phyloP scores from a whole-genome alignment of 2,113 vertebrate genomes.

The Pampusana beccarii region DNA sequence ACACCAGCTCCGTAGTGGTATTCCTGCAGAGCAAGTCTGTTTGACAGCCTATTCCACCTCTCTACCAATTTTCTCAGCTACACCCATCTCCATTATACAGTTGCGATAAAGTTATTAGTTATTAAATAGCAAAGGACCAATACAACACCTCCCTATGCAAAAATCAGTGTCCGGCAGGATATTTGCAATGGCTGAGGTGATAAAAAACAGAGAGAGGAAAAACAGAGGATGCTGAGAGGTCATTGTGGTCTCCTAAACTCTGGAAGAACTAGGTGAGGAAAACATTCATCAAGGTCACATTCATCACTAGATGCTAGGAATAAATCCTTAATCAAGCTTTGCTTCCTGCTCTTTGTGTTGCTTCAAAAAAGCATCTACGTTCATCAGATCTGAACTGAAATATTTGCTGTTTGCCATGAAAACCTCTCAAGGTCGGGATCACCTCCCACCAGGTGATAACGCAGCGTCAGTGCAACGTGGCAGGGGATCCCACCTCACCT shows the following conservation, averaged over 20 bases:
- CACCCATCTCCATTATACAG: background rate
- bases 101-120: background rate
- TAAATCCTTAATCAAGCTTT: background rate
- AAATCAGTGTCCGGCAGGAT: background rate
- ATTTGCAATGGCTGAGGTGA: background rate
- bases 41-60: background rate
- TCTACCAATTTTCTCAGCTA: background rate
- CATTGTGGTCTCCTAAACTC: background rate
- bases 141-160: background rate
- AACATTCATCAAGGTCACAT: background rate
- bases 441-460: background rate
- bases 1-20: background rate
- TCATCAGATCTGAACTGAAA: background rate
- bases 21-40: background rate
- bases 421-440: background rate
- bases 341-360: background rate
- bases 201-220: background rate
- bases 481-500: background rate
- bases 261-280: background rate
- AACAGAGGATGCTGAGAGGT: background rate
- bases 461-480: fast-evolving
- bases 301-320: background rate
- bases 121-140: background rate
- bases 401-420: background rate
- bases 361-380: background rate